A percentile compares a stretch with the other conserved stretches of the same genome.
Evolutionary conservation across 2,888 invertebrate genomes (phyloP).

Genomic region (Arge pagana): DNA sequence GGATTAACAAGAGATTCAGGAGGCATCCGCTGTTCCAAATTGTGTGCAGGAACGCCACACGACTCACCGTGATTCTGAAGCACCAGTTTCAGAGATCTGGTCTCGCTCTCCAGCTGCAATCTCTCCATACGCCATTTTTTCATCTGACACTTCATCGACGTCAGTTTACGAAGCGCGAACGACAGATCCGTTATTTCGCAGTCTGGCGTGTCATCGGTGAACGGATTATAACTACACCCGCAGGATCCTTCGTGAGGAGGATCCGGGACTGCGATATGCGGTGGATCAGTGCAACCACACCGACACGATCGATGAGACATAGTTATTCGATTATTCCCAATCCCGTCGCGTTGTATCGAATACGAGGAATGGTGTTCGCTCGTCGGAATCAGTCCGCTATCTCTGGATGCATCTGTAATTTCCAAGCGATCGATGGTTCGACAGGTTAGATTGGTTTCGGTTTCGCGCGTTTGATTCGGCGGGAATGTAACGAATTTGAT

Average conservation of each 20-base stretch:
- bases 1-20: too few species aligned
- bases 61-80: conserved; percentile 43
- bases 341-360: conserved; percentile 16
- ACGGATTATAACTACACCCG: conserved; percentile 47
- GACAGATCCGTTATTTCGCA: conserved; percentile 44
- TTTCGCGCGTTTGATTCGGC: too few species aligned
- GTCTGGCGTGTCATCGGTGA: conserved; percentile 42
- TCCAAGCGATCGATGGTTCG: too few species aligned
- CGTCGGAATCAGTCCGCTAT: too few species aligned
- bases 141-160: conserved; percentile 52
- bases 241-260: conserved; percentile 43
- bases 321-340: not conserved
- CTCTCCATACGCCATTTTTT: conserved; percentile 50
- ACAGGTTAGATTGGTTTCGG: too few species aligned
- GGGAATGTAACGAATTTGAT: too few species aligned
- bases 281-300: conserved; percentile 32
- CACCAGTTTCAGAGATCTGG: conserved; percentile 43
- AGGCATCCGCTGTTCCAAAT: too few species aligned
- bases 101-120: conserved; percentile 48
- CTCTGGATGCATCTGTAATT: too few species aligned
- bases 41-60: too few species aligned
- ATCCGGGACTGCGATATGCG: conserved; percentile 15
- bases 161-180: conserved; percentile 47
- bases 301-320: conserved; percentile 19
- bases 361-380: too few species aligned